Evolutionary conservation across 2,888 invertebrate species (phyloP).

Genomic region (Philhelius pedissequus): DNA sequence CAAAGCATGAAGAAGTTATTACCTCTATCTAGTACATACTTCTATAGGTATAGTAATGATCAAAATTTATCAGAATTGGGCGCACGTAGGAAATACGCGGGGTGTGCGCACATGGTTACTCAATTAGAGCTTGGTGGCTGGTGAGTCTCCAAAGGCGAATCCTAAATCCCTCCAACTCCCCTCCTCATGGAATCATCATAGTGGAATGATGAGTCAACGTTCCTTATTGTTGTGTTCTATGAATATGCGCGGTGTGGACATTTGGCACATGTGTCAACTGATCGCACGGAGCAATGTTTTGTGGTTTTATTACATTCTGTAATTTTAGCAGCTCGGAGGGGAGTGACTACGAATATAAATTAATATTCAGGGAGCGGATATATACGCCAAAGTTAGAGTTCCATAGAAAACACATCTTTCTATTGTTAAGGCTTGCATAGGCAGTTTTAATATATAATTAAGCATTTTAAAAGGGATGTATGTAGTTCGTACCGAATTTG

Average conservation of each 20-base stretch:
- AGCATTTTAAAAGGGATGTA: constrained; percentile 43
- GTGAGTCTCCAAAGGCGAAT: constrained; percentile 13
- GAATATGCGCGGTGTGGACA: constrained; percentile 34
- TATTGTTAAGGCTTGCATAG: background rate
- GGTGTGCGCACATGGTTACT: constrained; percentile 47
- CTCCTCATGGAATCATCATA: background rate
- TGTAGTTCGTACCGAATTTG: constrained; percentile 26
- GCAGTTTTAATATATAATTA: background rate
- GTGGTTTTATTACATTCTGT: constrained; percentile 21
- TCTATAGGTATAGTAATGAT: background rate
- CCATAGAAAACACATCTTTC: constrained; percentile 52
- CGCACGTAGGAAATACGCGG: constrained; percentile 40
- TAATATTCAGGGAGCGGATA: constrained; percentile 32
- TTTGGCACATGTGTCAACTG: constrained; percentile 54
- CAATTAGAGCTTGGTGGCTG: constrained; percentile 30
- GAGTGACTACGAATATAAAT: background rate
- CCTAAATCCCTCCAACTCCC: background rate
- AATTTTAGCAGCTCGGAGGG: background rate
- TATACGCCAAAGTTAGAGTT: constrained; percentile 18
- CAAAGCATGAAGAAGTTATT: background rate
- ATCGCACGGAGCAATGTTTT: constrained; percentile 11
- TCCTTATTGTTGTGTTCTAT: constrained; percentile 37
- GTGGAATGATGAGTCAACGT: constrained; percentile 50
- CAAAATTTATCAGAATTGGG: constrained; percentile 46
- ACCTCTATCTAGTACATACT: background rate